A percentile compares a stretch with the other conserved stretches of the same genome.
phyloP scores from a whole-genome alignment of 2,888 invertebrate genomes.

The Podotricha telesiphe region DNA sequence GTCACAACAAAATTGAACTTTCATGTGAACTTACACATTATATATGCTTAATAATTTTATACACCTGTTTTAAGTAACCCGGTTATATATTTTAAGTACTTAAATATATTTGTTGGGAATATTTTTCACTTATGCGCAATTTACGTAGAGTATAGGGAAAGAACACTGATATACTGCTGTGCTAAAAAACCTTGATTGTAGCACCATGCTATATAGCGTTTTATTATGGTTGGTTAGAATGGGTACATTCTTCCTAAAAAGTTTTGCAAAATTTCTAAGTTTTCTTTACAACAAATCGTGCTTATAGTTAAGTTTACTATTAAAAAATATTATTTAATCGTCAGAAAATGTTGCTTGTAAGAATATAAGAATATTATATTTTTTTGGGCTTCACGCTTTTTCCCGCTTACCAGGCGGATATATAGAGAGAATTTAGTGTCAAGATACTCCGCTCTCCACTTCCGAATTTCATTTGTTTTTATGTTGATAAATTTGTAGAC shows the following conservation, averaged over 20 bases:
- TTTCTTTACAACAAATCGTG: not conserved
- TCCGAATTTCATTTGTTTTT: too few species aligned
- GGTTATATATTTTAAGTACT: not conserved
- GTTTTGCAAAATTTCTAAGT: conserved; percentile 27
- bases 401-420: too few species aligned
- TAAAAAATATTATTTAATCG: too few species aligned
- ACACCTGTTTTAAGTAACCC: not conserved
- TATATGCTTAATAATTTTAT: not conserved
- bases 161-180: conserved; percentile 36
- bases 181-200: conserved; percentile 36
- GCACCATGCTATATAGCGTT: conserved; percentile 36
- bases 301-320: not conserved
- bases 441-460: too few species aligned
- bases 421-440: too few species aligned
- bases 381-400: too few species aligned
- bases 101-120: not conserved
- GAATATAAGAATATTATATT: too few species aligned
- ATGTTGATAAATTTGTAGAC: not conserved
- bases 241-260: conserved; percentile 46
- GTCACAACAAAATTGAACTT: conserved; percentile 36
- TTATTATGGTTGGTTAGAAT: conserved; percentile 41
- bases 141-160: conserved; percentile 14
- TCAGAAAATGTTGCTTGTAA: too few species aligned
- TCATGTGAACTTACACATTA: conserved; percentile 19
- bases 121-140: not conserved